Evolutionary conservation across 2,888 invertebrate species (phyloP).

Genomic region (Noctua fimbriata): DNA sequence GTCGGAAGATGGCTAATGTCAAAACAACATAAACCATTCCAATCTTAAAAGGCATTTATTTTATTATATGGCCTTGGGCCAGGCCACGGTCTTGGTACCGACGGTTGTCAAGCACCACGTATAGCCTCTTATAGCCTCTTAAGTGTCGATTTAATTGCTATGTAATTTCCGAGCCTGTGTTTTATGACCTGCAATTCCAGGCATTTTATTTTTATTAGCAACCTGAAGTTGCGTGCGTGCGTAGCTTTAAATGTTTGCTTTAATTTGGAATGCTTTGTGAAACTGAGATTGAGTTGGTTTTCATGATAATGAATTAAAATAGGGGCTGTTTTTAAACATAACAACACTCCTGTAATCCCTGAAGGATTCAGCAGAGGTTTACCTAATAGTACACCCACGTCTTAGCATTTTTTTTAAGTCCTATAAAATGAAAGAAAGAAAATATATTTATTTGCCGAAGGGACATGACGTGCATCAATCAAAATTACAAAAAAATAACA

Average conservation of each 20-base stretch:
- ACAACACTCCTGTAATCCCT: background rate
- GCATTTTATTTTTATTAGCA: conserved; percentile 59
- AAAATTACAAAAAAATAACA: no score
- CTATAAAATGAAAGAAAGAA: no score
- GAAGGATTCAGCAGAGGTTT: background rate
- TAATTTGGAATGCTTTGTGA: conserved; percentile 24
- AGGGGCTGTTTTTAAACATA: background rate
- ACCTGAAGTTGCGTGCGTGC: conserved; percentile 15
- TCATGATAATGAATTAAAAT: background rate
- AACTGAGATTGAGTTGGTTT: conserved; percentile 14
- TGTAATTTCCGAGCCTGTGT: conserved; percentile 57
- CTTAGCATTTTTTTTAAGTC: background rate
- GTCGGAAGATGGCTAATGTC: background rate
- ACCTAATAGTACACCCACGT: background rate
- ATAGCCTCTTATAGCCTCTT: conserved; percentile 39
- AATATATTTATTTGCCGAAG: no score
- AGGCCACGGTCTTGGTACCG: background rate
- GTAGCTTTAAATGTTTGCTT: conserved; percentile 22
- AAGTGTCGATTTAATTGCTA: conserved; percentile 57
- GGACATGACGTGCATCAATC: no score
- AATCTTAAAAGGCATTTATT: background rate
- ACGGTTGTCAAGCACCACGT: conserved; percentile 27
- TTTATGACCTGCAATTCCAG: conserved; percentile 48
- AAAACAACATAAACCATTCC: background rate
- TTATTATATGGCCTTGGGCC: background rate